phyloP scores from a whole-genome alignment of 2,888 invertebrate genomes.

The Creontiades dilutus region DNA sequence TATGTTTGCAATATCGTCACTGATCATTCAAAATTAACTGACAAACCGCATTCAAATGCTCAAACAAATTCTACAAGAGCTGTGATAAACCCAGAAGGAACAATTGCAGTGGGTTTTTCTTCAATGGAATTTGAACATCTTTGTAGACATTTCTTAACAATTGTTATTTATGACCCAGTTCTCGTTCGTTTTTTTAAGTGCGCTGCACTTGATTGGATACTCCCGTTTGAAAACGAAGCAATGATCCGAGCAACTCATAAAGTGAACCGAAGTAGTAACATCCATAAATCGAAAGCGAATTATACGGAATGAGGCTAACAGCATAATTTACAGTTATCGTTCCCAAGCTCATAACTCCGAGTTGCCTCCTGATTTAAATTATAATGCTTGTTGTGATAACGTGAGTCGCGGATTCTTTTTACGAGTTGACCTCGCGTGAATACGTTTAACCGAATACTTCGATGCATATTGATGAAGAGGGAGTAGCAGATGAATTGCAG shows the following conservation, averaged over 20 bases:
- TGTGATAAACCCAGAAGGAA: too few relatives aligned
- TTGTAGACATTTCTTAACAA: not conserved
- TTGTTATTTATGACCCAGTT: not conserved
- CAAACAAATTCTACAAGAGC: too few relatives aligned
- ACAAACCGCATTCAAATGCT: too few relatives aligned
- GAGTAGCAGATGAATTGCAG: slow-evolving; percentile 1
- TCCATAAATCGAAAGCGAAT: slow-evolving; percentile 36
- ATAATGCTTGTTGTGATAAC: slow-evolving; percentile 39
- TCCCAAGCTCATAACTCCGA: slow-evolving; percentile 15
- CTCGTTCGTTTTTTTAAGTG: slow-evolving; percentile 24
- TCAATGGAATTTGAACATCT: not conserved
- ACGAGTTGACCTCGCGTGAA: slow-evolving; percentile 33
- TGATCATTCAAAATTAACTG: too few relatives aligned
- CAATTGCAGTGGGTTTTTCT: too few relatives aligned
- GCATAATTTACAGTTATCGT: slow-evolving; percentile 27
- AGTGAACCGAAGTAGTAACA: slow-evolving; percentile 18
- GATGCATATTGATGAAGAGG: slow-evolving; percentile 27
- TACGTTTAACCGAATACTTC: not conserved
- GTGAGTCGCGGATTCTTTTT: slow-evolving; percentile 30
- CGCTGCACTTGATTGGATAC: slow-evolving; percentile 22
- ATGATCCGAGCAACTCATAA: slow-evolving; percentile 28
- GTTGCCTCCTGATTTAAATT: slow-evolving; percentile 39
- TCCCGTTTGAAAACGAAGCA: slow-evolving; percentile 1
- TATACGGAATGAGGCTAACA: slow-evolving; percentile 36
- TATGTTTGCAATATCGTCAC: too few relatives aligned